Conservation (phyloP, 2,797 vertebrate species). For the Xenentodon cancila region DNA sequence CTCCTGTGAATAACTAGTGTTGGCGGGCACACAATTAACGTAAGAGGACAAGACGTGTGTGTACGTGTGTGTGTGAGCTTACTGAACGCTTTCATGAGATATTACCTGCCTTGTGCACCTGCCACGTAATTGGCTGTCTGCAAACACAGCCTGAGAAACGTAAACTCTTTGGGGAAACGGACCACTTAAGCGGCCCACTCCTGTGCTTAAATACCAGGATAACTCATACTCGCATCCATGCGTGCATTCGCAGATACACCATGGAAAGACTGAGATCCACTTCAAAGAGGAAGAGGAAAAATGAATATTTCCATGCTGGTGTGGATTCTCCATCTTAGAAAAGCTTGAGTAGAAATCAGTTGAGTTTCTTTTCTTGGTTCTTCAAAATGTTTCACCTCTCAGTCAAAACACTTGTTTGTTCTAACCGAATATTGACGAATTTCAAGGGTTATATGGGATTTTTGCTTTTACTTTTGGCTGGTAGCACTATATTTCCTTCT, state of each 20-base stretch:
- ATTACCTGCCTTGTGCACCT: conserved; percentile 48
- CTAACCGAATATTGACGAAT: too few relatives aligned
- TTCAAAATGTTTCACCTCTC: too few relatives aligned
- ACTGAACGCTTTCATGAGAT: conserved; percentile 31
- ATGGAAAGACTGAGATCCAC: conserved; percentile 33
- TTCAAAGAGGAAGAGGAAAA: conserved; percentile 38
- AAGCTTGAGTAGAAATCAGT: too few relatives aligned
- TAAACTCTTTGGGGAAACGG: conserved; percentile 31
- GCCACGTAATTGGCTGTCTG: conserved; percentile 40
- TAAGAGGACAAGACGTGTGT: conserved; percentile 42
- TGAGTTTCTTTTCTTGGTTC: too few relatives aligned
- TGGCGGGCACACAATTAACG: conserved; percentile 39
- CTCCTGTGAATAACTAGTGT: conserved; percentile 52
- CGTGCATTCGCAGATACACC: conserved; percentile 38
- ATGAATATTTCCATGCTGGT: background rate
- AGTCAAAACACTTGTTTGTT: too few relatives aligned
- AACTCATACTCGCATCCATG: conserved; percentile 25
- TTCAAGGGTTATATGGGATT: too few relatives aligned
- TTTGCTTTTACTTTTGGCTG: too few relatives aligned
- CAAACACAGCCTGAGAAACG: conserved; percentile 28
- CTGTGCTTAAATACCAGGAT: conserved; percentile 24
- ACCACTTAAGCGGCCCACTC: conserved; percentile 37
- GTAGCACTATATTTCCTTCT: too few relatives aligned
- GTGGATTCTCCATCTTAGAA: too few relatives aligned
- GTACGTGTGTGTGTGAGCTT: conserved; percentile 22